These are phyloP conservation scores for Zaprionus obscuricornis DNA, from an alignment of 2,888 invertebrate species.

Conservation along the genomic window DNA sequence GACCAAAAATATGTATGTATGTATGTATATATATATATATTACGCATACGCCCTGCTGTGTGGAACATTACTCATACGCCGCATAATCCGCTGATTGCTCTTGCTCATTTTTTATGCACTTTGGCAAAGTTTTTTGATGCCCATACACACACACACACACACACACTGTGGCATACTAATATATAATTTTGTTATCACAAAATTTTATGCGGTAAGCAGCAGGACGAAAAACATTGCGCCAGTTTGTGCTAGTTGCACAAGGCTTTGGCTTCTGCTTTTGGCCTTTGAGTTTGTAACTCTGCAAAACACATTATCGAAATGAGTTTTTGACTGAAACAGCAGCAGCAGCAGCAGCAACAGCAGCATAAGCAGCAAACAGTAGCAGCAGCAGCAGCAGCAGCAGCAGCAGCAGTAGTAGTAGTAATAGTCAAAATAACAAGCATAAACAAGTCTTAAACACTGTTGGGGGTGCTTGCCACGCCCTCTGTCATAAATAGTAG, in stretches of 20 bases:
- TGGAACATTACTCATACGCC: conserved; percentile 48
- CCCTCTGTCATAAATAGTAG: conserved; percentile 40
- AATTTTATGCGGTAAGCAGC: conserved; percentile 34
- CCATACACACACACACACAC: background rate
- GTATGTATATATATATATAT: no score
- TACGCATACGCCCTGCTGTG: conserved; percentile 40
- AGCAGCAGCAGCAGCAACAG: conserved; percentile 15
- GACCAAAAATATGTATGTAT: background rate
- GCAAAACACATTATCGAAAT: conserved; percentile 59
- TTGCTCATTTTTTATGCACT: conserved; percentile 53
- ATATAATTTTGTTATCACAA: conserved; percentile 56
- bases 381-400: conserved; percentile 3
- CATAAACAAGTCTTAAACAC: conserved; percentile 52
- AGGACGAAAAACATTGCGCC: conserved; percentile 18
- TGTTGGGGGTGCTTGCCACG: conserved; percentile 3
- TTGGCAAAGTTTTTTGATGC: conserved; percentile 37
- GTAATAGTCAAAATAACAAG: conserved; percentile 34
- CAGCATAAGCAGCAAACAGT: conserved; percentile 22
- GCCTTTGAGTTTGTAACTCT: conserved; percentile 14
- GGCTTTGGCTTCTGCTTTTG: conserved; percentile 5
- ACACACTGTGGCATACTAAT: conserved; percentile 11
- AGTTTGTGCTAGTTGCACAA: conserved; percentile 14
- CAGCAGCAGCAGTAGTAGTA: no score
- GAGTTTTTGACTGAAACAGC: conserved; percentile 50
- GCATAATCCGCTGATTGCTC: conserved; percentile 51